phyloP scores from a whole-genome alignment of 2,888 invertebrate genomes.

The Xylota sylvarum region DNA sequence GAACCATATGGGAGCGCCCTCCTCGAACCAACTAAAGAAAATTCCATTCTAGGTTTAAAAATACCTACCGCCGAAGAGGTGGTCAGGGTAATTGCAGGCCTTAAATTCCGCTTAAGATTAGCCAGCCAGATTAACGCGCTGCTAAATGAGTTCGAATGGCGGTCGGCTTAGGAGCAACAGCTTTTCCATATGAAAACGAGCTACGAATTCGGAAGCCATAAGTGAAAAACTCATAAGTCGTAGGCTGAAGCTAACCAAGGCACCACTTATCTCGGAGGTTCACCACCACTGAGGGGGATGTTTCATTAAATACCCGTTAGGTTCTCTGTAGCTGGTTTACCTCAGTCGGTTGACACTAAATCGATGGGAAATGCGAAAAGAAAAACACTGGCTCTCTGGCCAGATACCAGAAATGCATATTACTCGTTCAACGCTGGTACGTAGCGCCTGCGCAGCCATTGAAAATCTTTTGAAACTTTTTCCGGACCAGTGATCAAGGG shows the following conservation, averaged over 20 bases:
- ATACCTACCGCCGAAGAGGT: constrained; percentile 50
- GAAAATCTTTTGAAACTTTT: constrained; percentile 79
- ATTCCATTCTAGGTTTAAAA: constrained; percentile 56
- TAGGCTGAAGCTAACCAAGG: constrained; percentile 40
- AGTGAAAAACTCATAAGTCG: constrained; percentile 39
- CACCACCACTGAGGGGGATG: constrained; percentile 47
- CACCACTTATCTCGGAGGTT: constrained; percentile 44
- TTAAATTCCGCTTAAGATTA: constrained; percentile 75
- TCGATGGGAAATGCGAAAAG: constrained; percentile 67
- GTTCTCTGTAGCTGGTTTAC: constrained; percentile 44
- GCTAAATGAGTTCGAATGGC: constrained; percentile 47
- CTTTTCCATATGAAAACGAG: constrained; percentile 56
- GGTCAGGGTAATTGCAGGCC: constrained; percentile 66
- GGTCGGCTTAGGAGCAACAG: neutral
- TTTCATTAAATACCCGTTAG: constrained; percentile 50
- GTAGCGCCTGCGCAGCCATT: constrained; percentile 51
- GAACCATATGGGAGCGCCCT: constrained; percentile 71
- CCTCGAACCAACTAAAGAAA: constrained; percentile 56
- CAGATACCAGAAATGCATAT: constrained; percentile 52
- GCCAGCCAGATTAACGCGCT: constrained; percentile 54
- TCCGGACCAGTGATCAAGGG: constrained; percentile 85
- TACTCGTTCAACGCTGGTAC: neutral
- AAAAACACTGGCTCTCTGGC: constrained; percentile 47
- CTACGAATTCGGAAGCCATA: constrained; percentile 50
- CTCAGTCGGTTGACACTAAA: constrained; percentile 70